Base-by-base conservation (phyloP, 2,113 vertebrate species). In the Mormyrus lacerda region DNA sequence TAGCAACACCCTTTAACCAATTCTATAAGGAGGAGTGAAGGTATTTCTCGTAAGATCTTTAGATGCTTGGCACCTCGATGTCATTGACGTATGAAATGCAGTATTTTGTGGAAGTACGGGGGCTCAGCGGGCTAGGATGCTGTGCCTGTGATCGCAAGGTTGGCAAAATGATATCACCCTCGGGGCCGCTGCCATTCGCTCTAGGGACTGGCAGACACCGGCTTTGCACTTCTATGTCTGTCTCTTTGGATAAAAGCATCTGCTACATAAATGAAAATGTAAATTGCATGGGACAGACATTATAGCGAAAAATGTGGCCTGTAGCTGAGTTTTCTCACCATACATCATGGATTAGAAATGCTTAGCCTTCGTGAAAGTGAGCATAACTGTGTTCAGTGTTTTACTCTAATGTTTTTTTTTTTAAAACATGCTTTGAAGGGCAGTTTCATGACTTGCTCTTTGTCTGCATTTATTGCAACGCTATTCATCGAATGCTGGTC, bases 401-500 rank as follows among this genome's bases (percentile, higher is more conserved):
- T 87, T 87, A 21, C 7, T 55, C 27, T 9, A 7, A 53, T 19
- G 13, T 13, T 2, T 51, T 24, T 35, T 10, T 6, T 65, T 21
- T 87, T 42, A 4, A 44, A 69, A 27, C 10, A 58, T 19, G 61
- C 21, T 48, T 44, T 58, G 17, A 58, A 84, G 69, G 21, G 73
- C 17, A 82, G 31, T 83, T 82, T 82, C 51, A 42, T 42, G 35
- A 79, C 39, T 55, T 42, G 17, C 17, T 83, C 24, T 48, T 31
- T 83, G 45, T 76, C 27, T 51, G 31, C 69, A 55, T 82, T 87
- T 82, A 45, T 89, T 85, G 90, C 88, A 90, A 48, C 31, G 91
- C 89, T 91, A 91, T 51, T 90, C 88, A 89, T 85, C 51, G 87
- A 90, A 87, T 87, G 83, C 58, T 91, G 24, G 84, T 90, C 90